phyloP scores from a whole-genome alignment of 2,888 invertebrate species.

The Phyto melanocephala region DNA sequence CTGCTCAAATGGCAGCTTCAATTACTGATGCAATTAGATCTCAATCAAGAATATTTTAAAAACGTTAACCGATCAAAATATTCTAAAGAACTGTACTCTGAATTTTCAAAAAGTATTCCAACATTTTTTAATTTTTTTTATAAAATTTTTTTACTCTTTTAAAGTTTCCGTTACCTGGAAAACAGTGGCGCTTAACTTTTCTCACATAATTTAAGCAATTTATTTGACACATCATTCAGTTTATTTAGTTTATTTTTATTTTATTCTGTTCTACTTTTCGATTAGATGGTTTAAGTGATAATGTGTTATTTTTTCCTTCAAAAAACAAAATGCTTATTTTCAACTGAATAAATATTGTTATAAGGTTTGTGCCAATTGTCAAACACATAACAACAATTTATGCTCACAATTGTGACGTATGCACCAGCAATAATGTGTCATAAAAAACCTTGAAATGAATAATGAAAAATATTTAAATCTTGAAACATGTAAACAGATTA shows the following conservation, averaged over 20 bases:
- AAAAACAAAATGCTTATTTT: slow-evolving; percentile 19
- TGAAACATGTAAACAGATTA: not conserved
- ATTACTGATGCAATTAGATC: no score
- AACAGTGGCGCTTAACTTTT: slow-evolving; percentile 22
- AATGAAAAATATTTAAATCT: slow-evolving; percentile 8
- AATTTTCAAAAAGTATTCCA: no score
- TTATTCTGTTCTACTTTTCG: not conserved
- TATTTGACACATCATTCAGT: not conserved
- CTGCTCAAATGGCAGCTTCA: no score
- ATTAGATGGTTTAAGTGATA: slow-evolving; percentile 1
- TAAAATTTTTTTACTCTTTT: no score
- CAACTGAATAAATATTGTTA: not conserved
- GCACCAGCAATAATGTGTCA: slow-evolving; percentile 18
- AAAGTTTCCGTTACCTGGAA: not conserved
- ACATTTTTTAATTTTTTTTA: no score
- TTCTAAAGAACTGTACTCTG: no score
- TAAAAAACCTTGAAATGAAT: slow-evolving; percentile 37
- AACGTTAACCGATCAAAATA: no score
- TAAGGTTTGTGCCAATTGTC: slow-evolving; percentile 43
- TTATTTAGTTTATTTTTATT: not conserved
- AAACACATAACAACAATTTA: slow-evolving; percentile 50
- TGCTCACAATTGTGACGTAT: slow-evolving; percentile 58
- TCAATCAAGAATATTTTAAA: no score
- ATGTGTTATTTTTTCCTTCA: slow-evolving; percentile 7
- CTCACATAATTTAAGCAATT: not conserved